phyloP scores from a whole-genome alignment of 2,113 vertebrate genomes.

The Oncorhynchus mykiss region DNA sequence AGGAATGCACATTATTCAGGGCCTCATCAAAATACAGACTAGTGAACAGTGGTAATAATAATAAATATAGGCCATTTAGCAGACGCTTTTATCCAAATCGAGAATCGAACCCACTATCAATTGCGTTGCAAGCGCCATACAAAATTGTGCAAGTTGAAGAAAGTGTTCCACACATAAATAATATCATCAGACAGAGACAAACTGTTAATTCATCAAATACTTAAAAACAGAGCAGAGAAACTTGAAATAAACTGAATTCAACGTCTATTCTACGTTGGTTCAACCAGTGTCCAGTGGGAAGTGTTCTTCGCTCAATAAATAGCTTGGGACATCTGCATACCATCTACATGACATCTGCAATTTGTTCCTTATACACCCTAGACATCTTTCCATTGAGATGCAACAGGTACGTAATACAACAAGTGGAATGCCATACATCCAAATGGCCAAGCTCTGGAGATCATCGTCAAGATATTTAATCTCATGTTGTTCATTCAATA shows the following conservation, averaged over 20 bases:
- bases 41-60: conserved; percentile 20
- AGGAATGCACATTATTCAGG: conserved; percentile 19
- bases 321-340: conserved; percentile 3
- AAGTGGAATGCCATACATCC: not conserved
- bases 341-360: no score
- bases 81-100: no score
- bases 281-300: no score
- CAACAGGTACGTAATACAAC: not conserved
- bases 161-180: not conserved
- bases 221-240: conserved; percentile 23
- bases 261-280: no score
- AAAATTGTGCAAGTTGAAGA: conserved; percentile 12
- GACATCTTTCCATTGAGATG: not conserved
- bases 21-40: conserved; percentile 9
- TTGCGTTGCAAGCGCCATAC: not conserved
- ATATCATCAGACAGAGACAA: conserved; percentile 10
- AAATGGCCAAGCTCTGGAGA: not conserved
- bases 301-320: conserved; percentile 50
- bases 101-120: no score
- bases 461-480: not conserved
- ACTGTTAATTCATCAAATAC: conserved; percentile 37
- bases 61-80: no score
- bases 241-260: not conserved
- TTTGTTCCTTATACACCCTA: no score
- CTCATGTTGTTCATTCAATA: conserved; percentile 58